phyloP scores from a whole-genome alignment of 92 coral and sea anemone genomes.

The Zoanthus gigantus region DNA sequence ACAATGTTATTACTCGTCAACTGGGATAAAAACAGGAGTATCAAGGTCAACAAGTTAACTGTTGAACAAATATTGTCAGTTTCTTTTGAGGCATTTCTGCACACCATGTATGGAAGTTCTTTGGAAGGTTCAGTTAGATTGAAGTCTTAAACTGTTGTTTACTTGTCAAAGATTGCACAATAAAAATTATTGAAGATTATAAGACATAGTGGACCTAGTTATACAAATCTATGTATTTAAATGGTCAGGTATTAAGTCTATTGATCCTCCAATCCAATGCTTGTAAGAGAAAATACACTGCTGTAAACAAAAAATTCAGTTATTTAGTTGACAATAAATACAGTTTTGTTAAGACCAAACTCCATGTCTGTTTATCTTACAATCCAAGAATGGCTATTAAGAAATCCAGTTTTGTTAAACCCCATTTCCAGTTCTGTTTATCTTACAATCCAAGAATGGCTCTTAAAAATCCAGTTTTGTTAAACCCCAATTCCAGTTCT shows the following conservation, averaged over 20 bases:
- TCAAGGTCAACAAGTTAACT: conserved; percentile 18
- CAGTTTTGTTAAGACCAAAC: conserved; percentile 13
- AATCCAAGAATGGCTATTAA: conserved; percentile 12
- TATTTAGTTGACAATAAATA: conserved; percentile 10
- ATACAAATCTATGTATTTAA: conserved; percentile 10
- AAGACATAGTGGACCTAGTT: conserved; percentile 14
- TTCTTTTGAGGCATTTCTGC: conserved; percentile 14
- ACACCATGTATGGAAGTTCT: conserved; percentile 14
- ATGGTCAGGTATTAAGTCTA: conserved; percentile 13
- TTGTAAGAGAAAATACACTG: conserved; percentile 12
- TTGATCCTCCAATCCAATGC: conserved; percentile 14
- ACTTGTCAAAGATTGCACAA: conserved; percentile 13
- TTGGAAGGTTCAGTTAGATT: conserved; percentile 13
- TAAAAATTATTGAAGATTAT: conserved; percentile 9
- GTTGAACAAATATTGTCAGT: conserved; percentile 38
- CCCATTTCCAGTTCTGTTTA: conserved; percentile 3
- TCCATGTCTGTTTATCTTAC: conserved; percentile 10
- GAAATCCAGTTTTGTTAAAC: conserved; percentile 16
- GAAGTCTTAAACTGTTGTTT: conserved; percentile 9
- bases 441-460: conserved; percentile 8
- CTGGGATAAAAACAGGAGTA: conserved; percentile 41
- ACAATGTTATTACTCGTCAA: conserved; percentile 31
- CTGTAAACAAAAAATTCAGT: conserved; percentile 12
- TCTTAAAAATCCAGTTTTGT: conserved; percentile 5
- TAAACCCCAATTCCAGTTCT: conserved; percentile 25